These are phyloP conservation scores for Lytechinus variegatus DNA, from an alignment of 35 echinoderm and acorn worm genomes.

Conservation along the genomic window DNA sequence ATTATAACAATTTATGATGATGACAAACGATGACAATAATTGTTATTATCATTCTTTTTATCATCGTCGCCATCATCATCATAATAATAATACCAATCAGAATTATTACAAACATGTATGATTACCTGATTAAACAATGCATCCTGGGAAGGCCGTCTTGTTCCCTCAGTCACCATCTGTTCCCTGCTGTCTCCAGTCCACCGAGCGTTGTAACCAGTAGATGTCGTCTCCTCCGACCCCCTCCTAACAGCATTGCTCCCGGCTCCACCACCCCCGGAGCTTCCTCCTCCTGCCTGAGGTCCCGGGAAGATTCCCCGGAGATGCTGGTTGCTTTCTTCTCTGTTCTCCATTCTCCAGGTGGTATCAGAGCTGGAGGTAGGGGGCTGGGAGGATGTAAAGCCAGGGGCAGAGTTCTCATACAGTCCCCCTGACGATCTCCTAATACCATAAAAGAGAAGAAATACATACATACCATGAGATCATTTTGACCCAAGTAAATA, in stretches of 20 bases:
- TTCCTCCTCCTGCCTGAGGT: neutral
- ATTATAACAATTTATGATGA: too few relatives aligned
- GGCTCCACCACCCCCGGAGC: neutral
- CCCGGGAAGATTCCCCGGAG: neutral
- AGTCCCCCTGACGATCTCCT: constrained; percentile 2
- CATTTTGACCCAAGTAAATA: neutral
- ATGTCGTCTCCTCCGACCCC: neutral
- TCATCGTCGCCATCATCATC: too few relatives aligned
- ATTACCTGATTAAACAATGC: constrained; percentile 36
- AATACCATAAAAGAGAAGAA: neutral
- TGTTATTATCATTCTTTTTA: too few relatives aligned
- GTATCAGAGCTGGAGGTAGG: neutral
- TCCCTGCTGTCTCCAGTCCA: neutral
- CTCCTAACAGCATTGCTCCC: neutral
- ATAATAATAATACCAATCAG: neutral
- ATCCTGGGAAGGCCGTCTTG: constrained; percentile 8
- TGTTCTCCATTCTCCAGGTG: neutral
- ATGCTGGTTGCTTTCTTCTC: neutral
- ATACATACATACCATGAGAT: neutral
- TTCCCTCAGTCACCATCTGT: neutral
- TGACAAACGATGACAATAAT: too few relatives aligned
- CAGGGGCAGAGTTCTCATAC: neutral
- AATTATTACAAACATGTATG: neutral
- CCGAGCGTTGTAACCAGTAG: neutral
- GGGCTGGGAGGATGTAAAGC: neutral